Percentiles rank a stretch among this genome's conserved stretches.
phyloP scores from a whole-genome alignment of 2,888 invertebrate genomes.

The Drosophila colorata region DNA sequence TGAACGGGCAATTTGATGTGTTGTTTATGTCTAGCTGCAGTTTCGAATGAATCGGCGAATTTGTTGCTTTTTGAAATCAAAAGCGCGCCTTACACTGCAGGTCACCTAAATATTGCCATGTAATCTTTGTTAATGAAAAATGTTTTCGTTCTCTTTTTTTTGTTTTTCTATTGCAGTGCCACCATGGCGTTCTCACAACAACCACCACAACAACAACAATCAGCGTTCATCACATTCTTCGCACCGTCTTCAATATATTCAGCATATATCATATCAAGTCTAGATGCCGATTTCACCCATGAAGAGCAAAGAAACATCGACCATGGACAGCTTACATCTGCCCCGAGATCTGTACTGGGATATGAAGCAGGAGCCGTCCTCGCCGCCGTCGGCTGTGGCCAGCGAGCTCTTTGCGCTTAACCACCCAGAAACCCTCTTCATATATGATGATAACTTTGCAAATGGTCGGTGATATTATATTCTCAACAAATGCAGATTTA shows the following conservation, averaged over 20 bases:
- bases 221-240: slow-evolving; percentile 87
- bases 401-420: slow-evolving; percentile 82
- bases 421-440: slow-evolving; percentile 68
- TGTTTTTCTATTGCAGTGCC: slow-evolving; percentile 88
- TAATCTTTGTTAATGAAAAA: slow-evolving; percentile 25
- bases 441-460: slow-evolving; percentile 83
- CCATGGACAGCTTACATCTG: slow-evolving; percentile 84
- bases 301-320: slow-evolving; percentile 47
- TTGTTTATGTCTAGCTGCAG: slow-evolving; percentile 29
- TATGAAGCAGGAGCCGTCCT: slow-evolving; percentile 84
- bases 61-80: slow-evolving; percentile 18
- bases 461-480: slow-evolving; percentile 66
- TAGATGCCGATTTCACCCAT: slow-evolving; percentile 46
- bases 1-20: slow-evolving; percentile 11
- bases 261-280: slow-evolving; percentile 36
- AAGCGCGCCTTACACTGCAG: slow-evolving; percentile 22
- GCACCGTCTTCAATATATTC: slow-evolving; percentile 86
- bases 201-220: slow-evolving; percentile 54
- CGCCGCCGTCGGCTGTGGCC: slow-evolving; percentile 73
- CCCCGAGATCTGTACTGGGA: slow-evolving; percentile 84
- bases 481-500: background rate
- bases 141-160: slow-evolving; percentile 3
- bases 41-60: slow-evolving; percentile 19
- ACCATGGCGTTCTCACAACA: slow-evolving; percentile 90
- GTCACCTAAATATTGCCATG: slow-evolving; percentile 31